phyloP scores from a whole-genome alignment of 2,113 vertebrate species.

The Oryzias melastigma region DNA sequence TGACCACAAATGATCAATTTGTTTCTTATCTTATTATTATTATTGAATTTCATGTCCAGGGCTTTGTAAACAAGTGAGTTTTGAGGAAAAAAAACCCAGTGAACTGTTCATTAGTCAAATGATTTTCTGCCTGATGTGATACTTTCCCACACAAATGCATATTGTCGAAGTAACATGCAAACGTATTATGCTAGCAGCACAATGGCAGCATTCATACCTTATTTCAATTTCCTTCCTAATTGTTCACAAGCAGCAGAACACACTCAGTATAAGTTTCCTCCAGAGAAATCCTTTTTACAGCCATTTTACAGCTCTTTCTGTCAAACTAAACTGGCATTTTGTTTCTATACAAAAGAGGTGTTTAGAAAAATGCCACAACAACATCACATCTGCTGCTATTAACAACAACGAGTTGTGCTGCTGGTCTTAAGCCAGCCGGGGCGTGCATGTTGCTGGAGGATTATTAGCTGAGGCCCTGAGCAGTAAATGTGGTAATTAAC shows the following conservation, averaged over 20 bases:
- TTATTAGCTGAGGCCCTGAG: constrained; percentile 57
- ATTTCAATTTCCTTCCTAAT: constrained; percentile 1
- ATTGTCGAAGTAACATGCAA: not conserved
- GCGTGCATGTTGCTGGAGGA: constrained; percentile 44
- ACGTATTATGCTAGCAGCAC: not conserved
- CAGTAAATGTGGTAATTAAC: constrained; percentile 69
- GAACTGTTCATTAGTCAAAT: not conserved
- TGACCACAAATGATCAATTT: not conserved
- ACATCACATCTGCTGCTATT: constrained; percentile 41
- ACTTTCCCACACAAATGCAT: not conserved
- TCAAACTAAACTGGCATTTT: constrained; percentile 10
- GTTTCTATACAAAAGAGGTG: constrained; percentile 31
- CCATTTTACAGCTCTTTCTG: constrained; percentile 27
- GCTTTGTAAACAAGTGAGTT: no score
- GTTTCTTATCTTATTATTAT: not conserved
- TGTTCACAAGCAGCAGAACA: constrained; percentile 25
- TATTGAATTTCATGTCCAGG: no score
- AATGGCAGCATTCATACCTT: constrained; percentile 23
- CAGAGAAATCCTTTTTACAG: constrained; percentile 34
- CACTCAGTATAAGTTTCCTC: constrained; percentile 43
- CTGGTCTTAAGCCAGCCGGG: constrained; percentile 29
- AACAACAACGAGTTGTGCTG: constrained; percentile 43
- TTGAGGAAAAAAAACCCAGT: no score
- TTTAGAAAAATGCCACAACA: constrained; percentile 42
- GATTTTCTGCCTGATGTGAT: not conserved